phyloP scores from a whole-genome alignment of 2,888 invertebrate species.

The Meteorus cinctellus region DNA sequence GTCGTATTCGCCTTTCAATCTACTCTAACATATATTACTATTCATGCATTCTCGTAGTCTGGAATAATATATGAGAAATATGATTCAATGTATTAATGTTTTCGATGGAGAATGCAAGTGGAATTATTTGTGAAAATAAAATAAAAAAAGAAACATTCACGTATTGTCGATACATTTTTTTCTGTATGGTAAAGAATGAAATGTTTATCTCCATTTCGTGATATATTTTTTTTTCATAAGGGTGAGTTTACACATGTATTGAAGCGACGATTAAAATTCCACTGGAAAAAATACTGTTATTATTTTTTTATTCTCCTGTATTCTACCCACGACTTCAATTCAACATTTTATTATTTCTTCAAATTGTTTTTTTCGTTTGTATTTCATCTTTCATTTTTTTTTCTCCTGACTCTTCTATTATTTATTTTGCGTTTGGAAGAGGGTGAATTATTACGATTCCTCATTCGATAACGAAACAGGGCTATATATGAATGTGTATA shows the following conservation, averaged over 20 bases:
- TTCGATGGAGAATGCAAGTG: too few relatives aligned
- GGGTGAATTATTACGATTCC: conserved; percentile 7
- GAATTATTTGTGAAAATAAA: too few relatives aligned
- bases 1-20: too few relatives aligned
- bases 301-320: background rate
- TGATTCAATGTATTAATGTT: too few relatives aligned
- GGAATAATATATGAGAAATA: too few relatives aligned
- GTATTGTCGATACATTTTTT: too few relatives aligned
- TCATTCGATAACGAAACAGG: background rate
- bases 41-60: too few relatives aligned
- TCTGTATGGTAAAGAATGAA: too few relatives aligned
- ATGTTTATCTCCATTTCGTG: too few relatives aligned
- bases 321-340: conserved; percentile 2
- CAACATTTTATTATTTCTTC: background rate
- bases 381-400: background rate
- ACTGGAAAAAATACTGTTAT: background rate
- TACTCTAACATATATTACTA: too few relatives aligned
- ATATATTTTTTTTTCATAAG: too few relatives aligned
- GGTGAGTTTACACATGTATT: background rate
- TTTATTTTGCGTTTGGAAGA: background rate
- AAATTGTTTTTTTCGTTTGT: background rate
- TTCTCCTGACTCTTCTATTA: background rate
- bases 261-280: conserved; percentile 6
- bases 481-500: background rate
- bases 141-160: too few relatives aligned